These are phyloP conservation scores for Hippoglossus hippoglossus DNA, from an alignment of 2,797 vertebrate genomes.

Conservation along the genomic window DNA sequence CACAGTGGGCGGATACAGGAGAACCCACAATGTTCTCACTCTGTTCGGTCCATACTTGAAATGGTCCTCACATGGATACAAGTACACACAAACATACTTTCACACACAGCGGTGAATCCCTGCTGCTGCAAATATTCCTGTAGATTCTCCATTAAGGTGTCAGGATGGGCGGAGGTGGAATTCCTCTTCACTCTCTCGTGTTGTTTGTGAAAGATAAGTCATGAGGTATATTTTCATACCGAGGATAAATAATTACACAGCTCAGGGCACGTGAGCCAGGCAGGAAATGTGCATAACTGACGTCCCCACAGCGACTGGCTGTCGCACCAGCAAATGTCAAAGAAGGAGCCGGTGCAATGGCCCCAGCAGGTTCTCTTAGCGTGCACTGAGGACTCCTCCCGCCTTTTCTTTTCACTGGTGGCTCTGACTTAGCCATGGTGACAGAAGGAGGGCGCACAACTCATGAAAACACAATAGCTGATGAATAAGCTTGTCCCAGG, in stretches of 20 bases:
- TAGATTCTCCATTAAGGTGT: too few relatives aligned
- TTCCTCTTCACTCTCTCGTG: too few relatives aligned
- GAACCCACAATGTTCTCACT: too few relatives aligned
- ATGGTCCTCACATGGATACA: too few relatives aligned
- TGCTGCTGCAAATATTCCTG: too few relatives aligned
- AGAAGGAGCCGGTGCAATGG: slow-evolving; percentile 12
- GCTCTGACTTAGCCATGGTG: slow-evolving; percentile 44
- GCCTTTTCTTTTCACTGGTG: slow-evolving; percentile 35
- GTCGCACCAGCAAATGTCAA: slow-evolving; percentile 61
- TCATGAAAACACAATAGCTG: slow-evolving; percentile 56
- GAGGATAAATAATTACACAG: slow-evolving; percentile 40
- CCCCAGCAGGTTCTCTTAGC: slow-evolving; percentile 59
- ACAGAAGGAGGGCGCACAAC: slow-evolving; percentile 67
- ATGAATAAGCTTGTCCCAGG: slow-evolving; percentile 36
- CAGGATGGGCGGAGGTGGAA: too few relatives aligned
- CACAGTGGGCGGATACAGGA: too few relatives aligned
- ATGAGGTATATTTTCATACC: slow-evolving; percentile 43
- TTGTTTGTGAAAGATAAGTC: slow-evolving; percentile 18
- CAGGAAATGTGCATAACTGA: slow-evolving; percentile 15
- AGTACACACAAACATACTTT: not conserved
- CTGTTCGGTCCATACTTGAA: too few relatives aligned
- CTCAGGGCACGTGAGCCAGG: slow-evolving; percentile 7
- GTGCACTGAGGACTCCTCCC: slow-evolving; percentile 17
- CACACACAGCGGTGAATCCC: too few relatives aligned
- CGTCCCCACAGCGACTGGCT: slow-evolving; percentile 51